A percentile compares a stretch with the other conserved stretches of the same genome.
phyloP scores from a whole-genome alignment of 2,113 vertebrate species.

The Ailurus styani region DNA sequence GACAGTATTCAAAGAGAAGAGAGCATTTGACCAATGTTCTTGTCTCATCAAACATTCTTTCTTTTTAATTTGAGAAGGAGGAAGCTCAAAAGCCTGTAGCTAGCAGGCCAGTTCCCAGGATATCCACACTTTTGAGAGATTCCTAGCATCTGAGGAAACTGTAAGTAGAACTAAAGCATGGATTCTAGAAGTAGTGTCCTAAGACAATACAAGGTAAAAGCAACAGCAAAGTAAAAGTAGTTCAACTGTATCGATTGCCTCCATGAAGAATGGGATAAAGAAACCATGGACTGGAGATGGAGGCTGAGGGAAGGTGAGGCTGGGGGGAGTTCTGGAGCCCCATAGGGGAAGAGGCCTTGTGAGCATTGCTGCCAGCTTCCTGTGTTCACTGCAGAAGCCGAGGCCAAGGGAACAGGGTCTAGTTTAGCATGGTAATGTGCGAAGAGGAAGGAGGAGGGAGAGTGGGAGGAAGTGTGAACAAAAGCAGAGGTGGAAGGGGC shows the following conservation, averaged over 20 bases:
- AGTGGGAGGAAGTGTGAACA: background rate
- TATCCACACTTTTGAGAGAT: background rate
- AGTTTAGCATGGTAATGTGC: too few relatives aligned
- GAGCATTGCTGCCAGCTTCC: too few relatives aligned
- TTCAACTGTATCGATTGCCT: background rate
- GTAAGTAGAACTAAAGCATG: background rate
- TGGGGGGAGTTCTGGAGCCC: background rate
- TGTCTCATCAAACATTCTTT: background rate
- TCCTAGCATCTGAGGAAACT: background rate
- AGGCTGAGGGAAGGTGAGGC: background rate
- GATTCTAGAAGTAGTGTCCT: background rate
- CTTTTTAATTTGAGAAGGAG: background rate
- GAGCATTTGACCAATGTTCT: background rate
- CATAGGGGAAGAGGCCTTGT: rapidly evolving
- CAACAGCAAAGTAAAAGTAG: background rate
- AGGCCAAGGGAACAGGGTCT: background rate
- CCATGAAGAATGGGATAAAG: background rate
- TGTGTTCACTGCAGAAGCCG: background rate
- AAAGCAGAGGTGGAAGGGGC: background rate
- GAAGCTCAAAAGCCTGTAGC: background rate
- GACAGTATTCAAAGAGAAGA: background rate
- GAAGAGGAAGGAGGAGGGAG: background rate
- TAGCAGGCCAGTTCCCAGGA: background rate
- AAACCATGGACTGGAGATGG: background rate
- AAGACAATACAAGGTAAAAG: background rate